These are phyloP conservation scores for Pangasius djambal DNA, from an alignment of 2,797 vertebrate genomes.

Conservation along the genomic window DNA sequence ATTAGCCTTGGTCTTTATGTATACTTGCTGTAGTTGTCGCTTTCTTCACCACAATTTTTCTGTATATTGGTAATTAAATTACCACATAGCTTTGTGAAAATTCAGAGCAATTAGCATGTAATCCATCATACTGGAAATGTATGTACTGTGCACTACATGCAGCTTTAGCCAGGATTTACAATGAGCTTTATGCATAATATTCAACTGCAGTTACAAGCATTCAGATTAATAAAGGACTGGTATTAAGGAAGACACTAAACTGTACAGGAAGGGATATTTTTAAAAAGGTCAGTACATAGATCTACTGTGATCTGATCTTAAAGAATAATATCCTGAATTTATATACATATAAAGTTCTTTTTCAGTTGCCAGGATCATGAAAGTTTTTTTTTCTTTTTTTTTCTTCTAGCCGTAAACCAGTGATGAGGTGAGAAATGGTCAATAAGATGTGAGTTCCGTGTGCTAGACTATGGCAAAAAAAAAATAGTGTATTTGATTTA, in stretches of 20 bases:
- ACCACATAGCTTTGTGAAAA: not conserved
- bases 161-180: not conserved
- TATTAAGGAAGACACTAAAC: not conserved
- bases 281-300: not conserved
- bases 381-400: slow-evolving; percentile 11
- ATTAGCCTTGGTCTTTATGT: not conserved
- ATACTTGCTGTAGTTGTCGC: not conserved
- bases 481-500: not conserved
- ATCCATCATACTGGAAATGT: not conserved
- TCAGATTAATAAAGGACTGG: not conserved
- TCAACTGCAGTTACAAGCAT: not conserved
- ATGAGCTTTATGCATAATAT: not conserved
- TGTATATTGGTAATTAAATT: not conserved
- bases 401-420: not conserved
- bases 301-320: not conserved
- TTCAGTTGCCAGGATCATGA: not conserved
- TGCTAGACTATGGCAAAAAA: not conserved
- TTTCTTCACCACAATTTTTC: not conserved
- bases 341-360: not conserved
- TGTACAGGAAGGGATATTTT: not conserved
- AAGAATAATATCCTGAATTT: not conserved
- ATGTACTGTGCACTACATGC: not conserved
- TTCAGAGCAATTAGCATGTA: not conserved
- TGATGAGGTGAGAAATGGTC: not conserved
- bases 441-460: slow-evolving; percentile 5